Percentiles rank a stretch among this genome's conserved stretches.
Conservation (phyloP, 2,113 vertebrate genomes). For the zebrafish (Danio rerio) region DNA sequence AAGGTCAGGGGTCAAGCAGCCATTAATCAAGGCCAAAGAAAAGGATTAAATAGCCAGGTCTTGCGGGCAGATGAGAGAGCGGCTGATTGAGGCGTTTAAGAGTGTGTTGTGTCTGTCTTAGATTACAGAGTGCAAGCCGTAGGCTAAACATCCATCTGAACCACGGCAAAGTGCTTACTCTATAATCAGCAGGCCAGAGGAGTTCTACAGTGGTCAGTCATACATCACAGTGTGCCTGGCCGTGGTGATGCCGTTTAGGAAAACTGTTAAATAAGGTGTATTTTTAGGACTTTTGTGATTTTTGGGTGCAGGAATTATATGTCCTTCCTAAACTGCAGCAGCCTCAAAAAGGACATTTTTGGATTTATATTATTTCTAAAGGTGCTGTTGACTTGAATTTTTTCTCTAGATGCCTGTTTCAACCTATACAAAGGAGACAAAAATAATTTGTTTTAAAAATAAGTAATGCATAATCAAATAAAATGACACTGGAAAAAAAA, state of each 20-base stretch:
- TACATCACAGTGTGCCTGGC: slow-evolving; percentile 29
- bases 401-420: too few species aligned
- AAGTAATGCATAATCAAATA: too few species aligned
- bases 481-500: too few species aligned
- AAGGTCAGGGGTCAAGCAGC: slow-evolving; percentile 74
- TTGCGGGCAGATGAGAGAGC: slow-evolving; percentile 68
- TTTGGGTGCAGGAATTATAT: not conserved
- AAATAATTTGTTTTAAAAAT: too few species aligned
- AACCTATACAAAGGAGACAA: too few species aligned
- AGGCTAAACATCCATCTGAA: slow-evolving; percentile 66
- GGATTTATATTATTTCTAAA: too few species aligned
- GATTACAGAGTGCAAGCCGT: slow-evolving; percentile 70
- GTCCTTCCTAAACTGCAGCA: not conserved
- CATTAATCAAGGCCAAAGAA: slow-evolving; percentile 75
- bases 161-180: slow-evolving; percentile 39
- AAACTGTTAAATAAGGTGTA: not conserved
- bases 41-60: slow-evolving; percentile 74
- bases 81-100: slow-evolving; percentile 70
- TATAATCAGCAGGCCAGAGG: slow-evolving; percentile 53
- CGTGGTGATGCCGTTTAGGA: not conserved
- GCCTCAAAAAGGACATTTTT: not conserved
- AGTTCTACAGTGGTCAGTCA: slow-evolving; percentile 38
- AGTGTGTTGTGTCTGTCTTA: slow-evolving; percentile 75
- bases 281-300: not conserved
- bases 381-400: too few species aligned